A percentile compares a stretch with the other conserved stretches of the same genome.
Evolutionary conservation across 2,888 invertebrate genomes (phyloP).

Genomic region (Allolobophora icterica): DNA sequence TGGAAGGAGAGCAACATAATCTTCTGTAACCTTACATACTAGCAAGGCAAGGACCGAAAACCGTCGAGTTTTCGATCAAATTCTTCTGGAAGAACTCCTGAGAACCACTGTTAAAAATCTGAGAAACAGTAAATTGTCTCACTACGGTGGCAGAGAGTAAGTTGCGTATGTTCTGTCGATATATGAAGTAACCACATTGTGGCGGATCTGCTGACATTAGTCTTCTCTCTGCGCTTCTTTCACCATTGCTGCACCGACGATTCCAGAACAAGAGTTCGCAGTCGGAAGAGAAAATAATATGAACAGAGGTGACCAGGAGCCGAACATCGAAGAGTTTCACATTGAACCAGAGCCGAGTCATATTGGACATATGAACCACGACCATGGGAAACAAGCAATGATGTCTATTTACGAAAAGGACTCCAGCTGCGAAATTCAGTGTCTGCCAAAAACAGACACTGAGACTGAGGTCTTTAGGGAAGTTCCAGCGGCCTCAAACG

Average conservation of each 20-base stretch:
- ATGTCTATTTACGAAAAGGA: not conserved
- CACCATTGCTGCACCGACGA: not conserved
- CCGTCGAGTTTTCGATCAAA: not conserved
- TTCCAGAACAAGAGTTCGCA: too few species aligned
- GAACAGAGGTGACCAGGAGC: not conserved
- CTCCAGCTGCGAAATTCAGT: not conserved
- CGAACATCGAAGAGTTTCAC: not conserved
- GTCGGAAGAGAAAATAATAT: not conserved
- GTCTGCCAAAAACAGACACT: not conserved
- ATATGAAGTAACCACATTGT: not conserved
- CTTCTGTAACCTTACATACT: not conserved
- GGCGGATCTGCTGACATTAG: not conserved
- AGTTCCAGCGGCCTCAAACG: not conserved
- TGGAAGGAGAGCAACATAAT: not conserved
- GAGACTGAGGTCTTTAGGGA: not conserved
- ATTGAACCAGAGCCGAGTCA: not conserved
- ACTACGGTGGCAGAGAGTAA: not conserved
- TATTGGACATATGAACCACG: not conserved
- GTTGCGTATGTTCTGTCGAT: not conserved
- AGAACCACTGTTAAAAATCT: not conserved
- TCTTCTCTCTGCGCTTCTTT: not conserved
- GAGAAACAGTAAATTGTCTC: not conserved
- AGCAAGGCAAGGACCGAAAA: not conserved
- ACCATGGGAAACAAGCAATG: not conserved
- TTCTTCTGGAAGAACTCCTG: not conserved